Evolutionary conservation across 2,888 invertebrate genomes (phyloP).

Genomic region (Pachycephus smyrnensis): DNA sequence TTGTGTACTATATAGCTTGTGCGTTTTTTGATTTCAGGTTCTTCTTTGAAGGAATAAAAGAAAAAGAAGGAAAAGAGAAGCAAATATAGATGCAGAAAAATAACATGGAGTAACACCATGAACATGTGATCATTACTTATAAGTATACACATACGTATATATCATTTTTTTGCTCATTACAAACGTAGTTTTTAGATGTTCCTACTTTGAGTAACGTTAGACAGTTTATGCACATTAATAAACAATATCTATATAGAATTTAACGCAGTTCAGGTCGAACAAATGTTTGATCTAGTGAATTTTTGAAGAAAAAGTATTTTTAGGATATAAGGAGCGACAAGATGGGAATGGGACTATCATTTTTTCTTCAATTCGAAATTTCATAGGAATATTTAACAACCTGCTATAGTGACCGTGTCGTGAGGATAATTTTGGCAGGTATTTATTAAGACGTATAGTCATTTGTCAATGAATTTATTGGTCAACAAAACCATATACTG

Average conservation of each 20-base stretch:
- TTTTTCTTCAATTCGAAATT: neutral
- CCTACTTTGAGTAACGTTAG: constrained; percentile 23
- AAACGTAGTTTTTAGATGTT: constrained; percentile 27
- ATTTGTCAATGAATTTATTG: neutral
- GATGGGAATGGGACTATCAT: neutral
- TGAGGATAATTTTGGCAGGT: neutral
- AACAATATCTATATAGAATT: neutral
- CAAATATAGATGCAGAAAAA: constrained; percentile 18
- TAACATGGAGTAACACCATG: constrained; percentile 31
- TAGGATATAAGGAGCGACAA: neutral
- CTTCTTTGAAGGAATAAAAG: constrained; percentile 15
- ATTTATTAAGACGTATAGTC: neutral
- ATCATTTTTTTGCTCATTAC: constrained; percentile 19
- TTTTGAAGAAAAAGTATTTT: neutral
- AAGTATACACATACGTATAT: constrained; percentile 16
- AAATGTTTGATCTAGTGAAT: neutral
- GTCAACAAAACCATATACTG: neutral
- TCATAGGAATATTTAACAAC: neutral
- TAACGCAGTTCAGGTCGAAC: neutral
- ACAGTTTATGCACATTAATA: neutral
- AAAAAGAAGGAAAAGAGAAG: constrained; percentile 13
- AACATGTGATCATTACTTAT: constrained; percentile 46
- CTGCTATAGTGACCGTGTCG: neutral
- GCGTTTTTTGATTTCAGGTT: constrained; percentile 18
- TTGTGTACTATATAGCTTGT: neutral